Evolutionary conservation across 2,888 invertebrate species (phyloP), one percentile per base, ranked within the genome.

Genomic region (Galeruca laticollis): DNA sequence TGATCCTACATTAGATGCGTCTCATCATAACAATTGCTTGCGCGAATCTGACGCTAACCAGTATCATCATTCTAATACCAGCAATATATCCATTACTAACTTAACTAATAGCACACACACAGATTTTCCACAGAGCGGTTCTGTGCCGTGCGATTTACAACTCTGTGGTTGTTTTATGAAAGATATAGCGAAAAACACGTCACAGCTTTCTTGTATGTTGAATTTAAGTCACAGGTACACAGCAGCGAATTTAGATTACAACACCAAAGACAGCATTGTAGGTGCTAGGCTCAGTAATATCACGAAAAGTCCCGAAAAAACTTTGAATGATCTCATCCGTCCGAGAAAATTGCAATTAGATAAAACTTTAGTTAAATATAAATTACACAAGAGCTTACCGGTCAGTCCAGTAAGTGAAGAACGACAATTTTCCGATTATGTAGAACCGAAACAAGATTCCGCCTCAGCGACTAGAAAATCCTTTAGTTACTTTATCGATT

Each of bases 341-440:
- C 85, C 85, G 2, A 76, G 85, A 61, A 84, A 85, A 70, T 76
- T 85, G 49, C 79, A 83, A 69, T 63, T 85, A 51, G 84, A 85
- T 70, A 84, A 84, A 73, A 84, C 82, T 18, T 74, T 86, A 79
- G 76, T 80, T 66, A 82, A 85, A 75, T 85, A 83, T 73, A 85
- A 86, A 72, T 73, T 83, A 76, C 82, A 92, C 74, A 93, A 94
- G 78, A 94, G 94, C 4, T 90, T 94, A 75, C 94, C 94, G 0
- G 93, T 94, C 0, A 94, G 94, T 0, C 94, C 94, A 0, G 94
- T 94, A 0, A 93, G 91, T 63, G 94, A 94, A 80, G 94, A 94
- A 79, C 82, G 84, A 33, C 81, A 83, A 62, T 83, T 85, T 74
- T 79, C 84, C 0, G 86, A 86, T 77, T 85, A 82, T 73, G 84